These are phyloP conservation scores for Callithrix jacchus DNA, from an alignment of 2,113 vertebrate genomes.

Conservation along the genomic window DNA sequence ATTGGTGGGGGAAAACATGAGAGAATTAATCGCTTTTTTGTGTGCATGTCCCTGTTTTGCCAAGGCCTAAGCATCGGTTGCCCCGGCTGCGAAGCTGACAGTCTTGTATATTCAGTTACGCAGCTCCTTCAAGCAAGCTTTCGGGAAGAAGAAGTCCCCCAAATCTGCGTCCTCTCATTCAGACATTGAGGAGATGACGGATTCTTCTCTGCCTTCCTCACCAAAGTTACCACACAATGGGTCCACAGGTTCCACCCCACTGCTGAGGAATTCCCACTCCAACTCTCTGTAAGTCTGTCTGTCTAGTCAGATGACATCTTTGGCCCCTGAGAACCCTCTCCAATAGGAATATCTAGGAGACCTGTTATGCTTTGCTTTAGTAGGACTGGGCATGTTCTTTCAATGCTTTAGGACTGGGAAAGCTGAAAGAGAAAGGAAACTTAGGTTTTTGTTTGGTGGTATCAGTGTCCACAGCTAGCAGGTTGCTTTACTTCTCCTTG, in stretches of 20 bases:
- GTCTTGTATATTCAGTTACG: conserved; percentile 88
- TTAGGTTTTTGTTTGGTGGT: background rate
- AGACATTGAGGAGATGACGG: conserved; percentile 99
- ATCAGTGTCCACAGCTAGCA: background rate
- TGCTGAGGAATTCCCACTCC: conserved; percentile 95
- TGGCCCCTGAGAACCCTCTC: background rate
- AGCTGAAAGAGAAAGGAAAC: background rate
- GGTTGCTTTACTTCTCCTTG: background rate
- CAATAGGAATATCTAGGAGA: background rate
- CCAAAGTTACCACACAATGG: conserved; percentile 94
- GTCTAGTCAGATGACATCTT: background rate
- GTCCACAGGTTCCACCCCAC: conserved; percentile 84
- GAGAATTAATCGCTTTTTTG: conserved; percentile 60
- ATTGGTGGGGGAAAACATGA: background rate
- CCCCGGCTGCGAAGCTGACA: background rate
- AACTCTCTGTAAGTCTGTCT: conserved; percentile 91
- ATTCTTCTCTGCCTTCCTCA: conserved; percentile 95
- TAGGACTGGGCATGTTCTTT: background rate
- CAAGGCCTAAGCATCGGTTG: background rate
- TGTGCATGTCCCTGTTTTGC: conserved; percentile 79
- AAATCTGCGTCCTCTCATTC: conserved; percentile 99
- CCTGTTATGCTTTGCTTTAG: background rate
- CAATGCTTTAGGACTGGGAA: background rate
- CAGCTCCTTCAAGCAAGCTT: conserved; percentile 99
- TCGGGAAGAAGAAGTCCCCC: conserved; percentile 98